A percentile compares a stretch with the other conserved stretches of the same genome.
Conservation (phyloP, 2,888 invertebrate species). For the Graphium colonna region DNA sequence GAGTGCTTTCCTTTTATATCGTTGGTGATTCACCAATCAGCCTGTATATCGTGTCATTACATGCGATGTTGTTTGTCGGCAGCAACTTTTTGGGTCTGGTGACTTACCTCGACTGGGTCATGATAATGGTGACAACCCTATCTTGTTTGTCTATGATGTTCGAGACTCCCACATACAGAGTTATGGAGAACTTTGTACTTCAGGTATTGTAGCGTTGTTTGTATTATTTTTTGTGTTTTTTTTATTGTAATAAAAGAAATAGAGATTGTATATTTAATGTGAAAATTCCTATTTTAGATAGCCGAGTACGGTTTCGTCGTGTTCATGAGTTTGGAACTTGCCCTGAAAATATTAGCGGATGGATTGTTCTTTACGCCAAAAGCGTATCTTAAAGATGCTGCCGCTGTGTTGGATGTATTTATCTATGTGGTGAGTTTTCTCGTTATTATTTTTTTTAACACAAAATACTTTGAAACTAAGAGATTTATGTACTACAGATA, state of each 20-base stretch:
- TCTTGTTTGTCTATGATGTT: conserved; percentile 99
- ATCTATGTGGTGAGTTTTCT: conserved; percentile 96
- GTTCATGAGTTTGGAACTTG: conserved; percentile 98
- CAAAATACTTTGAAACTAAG: no score
- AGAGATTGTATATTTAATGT: no score
- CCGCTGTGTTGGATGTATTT: conserved; percentile 97
- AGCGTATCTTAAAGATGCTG: conserved; percentile 98
- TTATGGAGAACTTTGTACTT: conserved; percentile 95
- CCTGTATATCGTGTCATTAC: no score
- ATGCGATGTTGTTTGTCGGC: conserved; percentile 40
- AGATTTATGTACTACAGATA: no score
- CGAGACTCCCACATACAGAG: conserved; percentile 95
- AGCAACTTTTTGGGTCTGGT: conserved; percentile 98
- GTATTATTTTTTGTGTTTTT: not conserved
- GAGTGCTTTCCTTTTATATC: no score
- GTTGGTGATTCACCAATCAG: no score
- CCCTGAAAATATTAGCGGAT: conserved; percentile 97
- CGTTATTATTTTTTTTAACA: no score
- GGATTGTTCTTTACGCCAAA: conserved; percentile 99
- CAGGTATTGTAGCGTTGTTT: conserved; percentile 69
- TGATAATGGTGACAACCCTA: conserved; percentile 98
- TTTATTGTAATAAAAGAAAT: no score
- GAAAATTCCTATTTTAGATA: no score
- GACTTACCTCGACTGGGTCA: conserved; percentile 99
- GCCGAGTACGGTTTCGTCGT: conserved; percentile 99